Evolutionary conservation across 2,113 vertebrate species (phyloP), one percentile per base, ranked within the genome.

Genomic region (Gallinago paraguaiae): DNA sequence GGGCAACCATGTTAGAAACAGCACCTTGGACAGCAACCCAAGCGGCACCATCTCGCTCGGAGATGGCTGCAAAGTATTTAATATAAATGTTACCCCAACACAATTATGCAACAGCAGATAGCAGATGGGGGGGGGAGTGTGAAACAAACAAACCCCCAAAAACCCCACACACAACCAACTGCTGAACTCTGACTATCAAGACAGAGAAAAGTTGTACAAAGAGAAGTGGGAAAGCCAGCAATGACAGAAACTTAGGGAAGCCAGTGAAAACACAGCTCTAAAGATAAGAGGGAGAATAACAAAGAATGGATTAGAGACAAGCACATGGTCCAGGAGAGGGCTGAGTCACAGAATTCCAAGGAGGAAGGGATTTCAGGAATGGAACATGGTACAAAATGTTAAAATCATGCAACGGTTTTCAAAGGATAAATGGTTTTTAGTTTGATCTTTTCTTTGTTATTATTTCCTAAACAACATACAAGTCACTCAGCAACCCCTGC

Each of bases 401-500:
- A 89, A 91, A 90, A 77, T 33, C 35, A 50, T 19, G 24, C 60
- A 87, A 65, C 18, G 39, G 57, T 31, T 95, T 78, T 91, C 70
- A 56, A 70, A 78, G 48, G 57, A 87, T 88, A 92, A 93, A 85
- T 33, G 43, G 72, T 24, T 93, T 86, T 92, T 75, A 48, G 68
- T 89, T 65, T 93, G 93, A 95, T 86, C 74, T 95, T 95, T 95
- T 76, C 74, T 59, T 68, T 35, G 31, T 48, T 41, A 93, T 93
- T 84, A 89, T 64, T 75, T 82, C 84, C 45, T 75, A 93, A 92
- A 56, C 80, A 90, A 93, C 86, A 59, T 2, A 84, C 37, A 68
- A 85, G 35, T 45, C 8, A 43, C n/a, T 70, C 48, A 92, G 39
- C 60, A 94, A 65, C 3, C 4, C 11, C 6, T 15, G 4, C 60